Evolutionary conservation across 2,888 invertebrate species (phyloP).

Genomic region (Aspidiotus destructor): DNA sequence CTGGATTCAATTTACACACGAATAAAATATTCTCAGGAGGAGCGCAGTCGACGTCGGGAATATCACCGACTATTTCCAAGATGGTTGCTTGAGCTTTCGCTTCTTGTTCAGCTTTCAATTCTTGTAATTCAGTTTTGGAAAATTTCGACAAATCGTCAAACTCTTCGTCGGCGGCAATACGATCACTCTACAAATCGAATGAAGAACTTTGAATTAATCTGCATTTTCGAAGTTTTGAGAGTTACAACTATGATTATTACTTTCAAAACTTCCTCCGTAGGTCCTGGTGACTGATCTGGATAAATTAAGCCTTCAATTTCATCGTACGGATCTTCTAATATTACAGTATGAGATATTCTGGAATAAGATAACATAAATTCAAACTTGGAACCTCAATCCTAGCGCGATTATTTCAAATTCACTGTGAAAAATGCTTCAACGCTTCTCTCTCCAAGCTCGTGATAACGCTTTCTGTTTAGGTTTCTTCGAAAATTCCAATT

Average conservation of each 20-base stretch:
- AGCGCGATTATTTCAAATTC: too few species aligned
- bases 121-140: constrained; percentile 71
- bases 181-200: constrained; percentile 54
- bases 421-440: too few species aligned
- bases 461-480: too few species aligned
- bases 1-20: constrained; percentile 97
- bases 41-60: constrained; percentile 93
- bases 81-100: constrained; percentile 95
- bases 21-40: constrained; percentile 99
- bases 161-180: constrained; percentile 88
- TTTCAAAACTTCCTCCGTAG: constrained; percentile 41
- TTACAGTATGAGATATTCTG: constrained; percentile 89
- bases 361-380: constrained; percentile 25
- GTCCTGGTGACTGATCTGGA: constrained; percentile 82
- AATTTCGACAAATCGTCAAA: constrained; percentile 83
- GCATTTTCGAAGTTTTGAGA: not conserved
- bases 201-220: not conserved
- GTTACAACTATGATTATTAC: constrained; percentile 24
- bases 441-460: too few species aligned
- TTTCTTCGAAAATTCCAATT: not conserved
- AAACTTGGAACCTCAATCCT: too few species aligned
- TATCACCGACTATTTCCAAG: constrained; percentile 94
- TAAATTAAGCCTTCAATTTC: constrained; percentile 68
- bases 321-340: constrained; percentile 91
- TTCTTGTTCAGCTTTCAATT: constrained; percentile 80